Evolutionary conservation across 2,113 vertebrate species (phyloP).

Genomic region (Scolopax mira): DNA sequence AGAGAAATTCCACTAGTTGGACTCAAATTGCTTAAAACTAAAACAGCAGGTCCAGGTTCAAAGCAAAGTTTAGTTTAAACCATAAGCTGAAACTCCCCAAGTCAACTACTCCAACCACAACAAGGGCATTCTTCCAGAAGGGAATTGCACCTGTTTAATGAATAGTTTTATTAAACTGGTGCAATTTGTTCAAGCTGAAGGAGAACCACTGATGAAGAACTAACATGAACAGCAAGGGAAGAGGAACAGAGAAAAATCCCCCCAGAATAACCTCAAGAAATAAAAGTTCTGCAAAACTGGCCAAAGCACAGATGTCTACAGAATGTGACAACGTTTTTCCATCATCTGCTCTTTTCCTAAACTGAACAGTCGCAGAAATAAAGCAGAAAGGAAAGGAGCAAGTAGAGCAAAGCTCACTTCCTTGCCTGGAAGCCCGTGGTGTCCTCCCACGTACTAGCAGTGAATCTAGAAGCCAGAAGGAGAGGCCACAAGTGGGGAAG

Average conservation of each 20-base stretch:
- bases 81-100: neutral
- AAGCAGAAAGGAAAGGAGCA: neutral
- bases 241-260: neutral
- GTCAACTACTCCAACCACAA: neutral
- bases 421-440: neutral
- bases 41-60: neutral
- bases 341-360: neutral
- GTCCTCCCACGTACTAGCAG: accelerated
- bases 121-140: neutral
- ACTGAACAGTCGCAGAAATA: neutral
- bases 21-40: neutral
- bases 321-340: neutral
- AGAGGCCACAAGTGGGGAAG: neutral
- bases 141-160: neutral
- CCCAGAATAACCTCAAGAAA: neutral
- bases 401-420: neutral
- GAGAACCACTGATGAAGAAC: slow-evolving; percentile 6
- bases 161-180: neutral
- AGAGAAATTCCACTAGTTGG: neutral
- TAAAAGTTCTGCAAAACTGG: neutral
- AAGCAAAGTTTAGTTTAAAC: neutral
- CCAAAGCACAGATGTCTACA: neutral
- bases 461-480: neutral
- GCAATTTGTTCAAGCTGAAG: slow-evolving; percentile 19
- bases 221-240: neutral